Base-by-base conservation (phyloP, 2,797 vertebrate genomes). In the Sebastes itinus region DNA sequence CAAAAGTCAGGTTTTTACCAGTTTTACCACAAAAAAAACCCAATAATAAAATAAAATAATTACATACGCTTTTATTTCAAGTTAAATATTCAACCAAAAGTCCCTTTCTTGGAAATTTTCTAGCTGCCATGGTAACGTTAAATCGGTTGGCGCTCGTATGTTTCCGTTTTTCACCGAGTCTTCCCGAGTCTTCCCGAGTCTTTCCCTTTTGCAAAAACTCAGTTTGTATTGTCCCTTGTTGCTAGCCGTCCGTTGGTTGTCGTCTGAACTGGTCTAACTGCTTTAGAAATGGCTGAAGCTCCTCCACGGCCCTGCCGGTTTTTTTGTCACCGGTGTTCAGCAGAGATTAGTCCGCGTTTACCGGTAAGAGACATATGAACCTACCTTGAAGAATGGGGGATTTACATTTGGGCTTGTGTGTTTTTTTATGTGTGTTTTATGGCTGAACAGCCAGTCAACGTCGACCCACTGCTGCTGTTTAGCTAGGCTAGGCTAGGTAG, bases 291-390 rank as follows among this genome's bases (percentile, higher is more conserved):
- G 98, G 98, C 98, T 92, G 98, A 98, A 96, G 97, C 97, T 92
- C 95, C 97, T 42, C 92, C 95, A 84, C 96, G 96, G 92, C 96
- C 96, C 87, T 94, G 96, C 89, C 97, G 97, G 89, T 99, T 96
- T 91, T 99, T 99, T 91, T 99, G 98, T 93, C 97, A 99, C 94
- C 96, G 95, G 94, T 98, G 98, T 84, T 97, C 97, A 67, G 94
- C 96, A 68, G 97, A 99, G 90, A 98, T 99, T 86, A 96, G 94
- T 67, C 98, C 97, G 60, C 96, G 95, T 77, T 94, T 99, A 84
- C 97, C 98, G 95, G 98, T 98, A 95, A 97, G 7, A 65, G 7
- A 58, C 14, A 33, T 3, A 5, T 33, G 14, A 9, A 12, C 10
- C 22, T 7, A 3, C 9, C 11, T 13, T 7, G 2, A 14, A 14